Evolutionary conservation across 2,113 vertebrate species (phyloP).

Genomic region (Catharus bicknelli): DNA sequence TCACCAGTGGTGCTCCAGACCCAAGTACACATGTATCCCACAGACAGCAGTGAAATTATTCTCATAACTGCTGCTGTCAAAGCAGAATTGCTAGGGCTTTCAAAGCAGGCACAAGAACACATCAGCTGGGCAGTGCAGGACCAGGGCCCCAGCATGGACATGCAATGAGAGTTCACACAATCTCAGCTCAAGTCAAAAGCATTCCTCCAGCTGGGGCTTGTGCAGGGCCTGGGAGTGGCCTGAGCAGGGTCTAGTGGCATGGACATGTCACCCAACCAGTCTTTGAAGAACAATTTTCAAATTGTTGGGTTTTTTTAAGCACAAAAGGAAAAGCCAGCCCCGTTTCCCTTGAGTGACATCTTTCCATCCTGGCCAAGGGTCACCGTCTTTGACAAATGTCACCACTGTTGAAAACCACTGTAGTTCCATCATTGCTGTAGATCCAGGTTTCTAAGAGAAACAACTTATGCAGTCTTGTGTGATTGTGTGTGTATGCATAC

Average conservation of each 20-base stretch:
- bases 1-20: neutral
- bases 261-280: neutral
- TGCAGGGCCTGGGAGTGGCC: neutral
- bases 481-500: neutral
- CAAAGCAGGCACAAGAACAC: neutral
- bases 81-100: neutral
- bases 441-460: neutral
- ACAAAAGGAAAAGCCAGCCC: neutral
- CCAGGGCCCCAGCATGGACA: fast-evolving
- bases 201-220: fast-evolving
- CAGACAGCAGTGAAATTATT: neutral
- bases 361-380: neutral
- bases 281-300: neutral
- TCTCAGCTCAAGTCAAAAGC: neutral
- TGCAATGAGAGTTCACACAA: neutral
- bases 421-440: neutral
- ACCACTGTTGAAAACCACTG: neutral
- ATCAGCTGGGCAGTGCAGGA: neutral
- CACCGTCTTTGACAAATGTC: neutral
- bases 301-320: neutral
- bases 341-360: neutral
- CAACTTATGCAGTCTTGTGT: fast-evolving
- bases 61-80: neutral
- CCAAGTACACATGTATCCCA: fast-evolving
- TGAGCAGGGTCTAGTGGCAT: neutral